Percentiles rank a stretch among this genome's conserved stretches.
Evolutionary conservation across 2,113 vertebrate genomes (phyloP).

Genomic region (Notiomystis cincta): DNA sequence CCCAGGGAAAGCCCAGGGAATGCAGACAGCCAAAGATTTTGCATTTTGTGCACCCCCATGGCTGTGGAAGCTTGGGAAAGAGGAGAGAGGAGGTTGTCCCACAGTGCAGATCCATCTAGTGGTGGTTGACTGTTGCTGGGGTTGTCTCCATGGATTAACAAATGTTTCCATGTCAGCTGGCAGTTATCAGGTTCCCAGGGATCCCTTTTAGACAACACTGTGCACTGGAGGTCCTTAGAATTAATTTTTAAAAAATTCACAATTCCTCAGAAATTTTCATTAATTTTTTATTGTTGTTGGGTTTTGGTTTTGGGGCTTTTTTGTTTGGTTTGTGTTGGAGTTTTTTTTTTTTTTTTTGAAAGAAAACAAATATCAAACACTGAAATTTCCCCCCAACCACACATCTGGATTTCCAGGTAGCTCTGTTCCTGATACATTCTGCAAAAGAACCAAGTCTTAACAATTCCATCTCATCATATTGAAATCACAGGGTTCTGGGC

Average conservation of each 20-base stretch:
- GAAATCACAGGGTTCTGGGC: not conserved
- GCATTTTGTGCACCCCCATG: not conserved
- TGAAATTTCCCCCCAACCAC: not conserved
- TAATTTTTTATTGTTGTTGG: not conserved
- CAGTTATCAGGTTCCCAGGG: not conserved
- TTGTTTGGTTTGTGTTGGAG: not conserved
- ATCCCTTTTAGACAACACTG: not conserved
- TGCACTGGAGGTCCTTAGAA: not conserved
- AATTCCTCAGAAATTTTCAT: not conserved
- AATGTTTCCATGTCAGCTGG: not conserved
- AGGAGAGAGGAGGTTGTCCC: not conserved
- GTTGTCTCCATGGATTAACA: not conserved
- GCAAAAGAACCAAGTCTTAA: not conserved
- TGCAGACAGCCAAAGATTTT: not conserved
- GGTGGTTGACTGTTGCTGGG: not conserved
- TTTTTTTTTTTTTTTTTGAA: not conserved
- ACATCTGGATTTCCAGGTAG: not conserved
- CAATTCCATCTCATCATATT: not conserved
- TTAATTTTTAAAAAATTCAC: fast-evolving
- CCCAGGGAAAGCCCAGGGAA: not conserved
- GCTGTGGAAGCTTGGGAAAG: not conserved
- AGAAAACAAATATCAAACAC: not conserved
- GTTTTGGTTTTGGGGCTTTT: not conserved
- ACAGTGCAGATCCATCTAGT: not conserved
- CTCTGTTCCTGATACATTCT: not conserved